Conservation (phyloP, 2,797 vertebrate species). For the Microhierax caerulescens region DNA sequence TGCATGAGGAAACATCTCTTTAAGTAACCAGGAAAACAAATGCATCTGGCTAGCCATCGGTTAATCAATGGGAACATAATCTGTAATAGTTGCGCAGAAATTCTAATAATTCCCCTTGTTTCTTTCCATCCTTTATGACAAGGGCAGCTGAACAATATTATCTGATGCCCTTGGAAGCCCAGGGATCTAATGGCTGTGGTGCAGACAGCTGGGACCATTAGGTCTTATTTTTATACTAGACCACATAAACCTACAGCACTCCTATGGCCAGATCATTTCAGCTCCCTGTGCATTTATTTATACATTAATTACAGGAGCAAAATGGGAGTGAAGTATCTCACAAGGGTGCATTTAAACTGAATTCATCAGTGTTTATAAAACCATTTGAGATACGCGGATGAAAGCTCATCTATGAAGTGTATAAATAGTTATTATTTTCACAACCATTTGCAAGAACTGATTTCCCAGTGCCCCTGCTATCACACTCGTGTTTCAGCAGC, state of each 20-base stretch:
- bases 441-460: background rate
- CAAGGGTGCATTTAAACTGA: background rate
- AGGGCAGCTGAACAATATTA: background rate
- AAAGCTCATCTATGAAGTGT: background rate
- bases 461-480: background rate
- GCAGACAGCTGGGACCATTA: background rate
- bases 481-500: background rate
- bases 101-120: background rate
- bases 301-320: background rate
- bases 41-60: background rate
- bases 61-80: background rate
- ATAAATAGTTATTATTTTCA: background rate
- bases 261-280: background rate
- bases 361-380: background rate
- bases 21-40: background rate
- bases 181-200: background rate
- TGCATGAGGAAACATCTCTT: background rate
- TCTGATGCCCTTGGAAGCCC: background rate
- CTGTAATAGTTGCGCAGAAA: background rate
- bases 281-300: background rate
- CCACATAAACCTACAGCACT: background rate
- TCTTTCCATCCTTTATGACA: background rate
- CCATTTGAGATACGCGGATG: background rate
- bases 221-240: background rate
- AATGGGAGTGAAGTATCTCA: background rate